Evolutionary conservation across 2,113 vertebrate genomes (phyloP), one percentile per base, ranked within the genome.

Genomic region (Rutilus rutilus): DNA sequence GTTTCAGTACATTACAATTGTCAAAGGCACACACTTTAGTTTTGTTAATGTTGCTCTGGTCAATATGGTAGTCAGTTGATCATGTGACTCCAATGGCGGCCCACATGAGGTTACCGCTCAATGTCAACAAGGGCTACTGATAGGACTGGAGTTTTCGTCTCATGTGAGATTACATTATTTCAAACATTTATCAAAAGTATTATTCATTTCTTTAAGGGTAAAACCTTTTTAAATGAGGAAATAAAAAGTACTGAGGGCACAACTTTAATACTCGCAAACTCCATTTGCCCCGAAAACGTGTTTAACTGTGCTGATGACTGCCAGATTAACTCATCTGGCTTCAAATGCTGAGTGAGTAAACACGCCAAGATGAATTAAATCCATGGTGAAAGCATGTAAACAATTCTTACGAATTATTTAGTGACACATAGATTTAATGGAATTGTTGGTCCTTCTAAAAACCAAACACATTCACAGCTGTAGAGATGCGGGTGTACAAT

Each of bases 231-330:
- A 19, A 67, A 36, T 9, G 17, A 36, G 30, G 33, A 21, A 8
- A 65, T 21, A 57, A 21, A 54, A 57, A 21, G 6, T 6, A 19
- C 6, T 54, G 52, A 19, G 6, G 19, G 52, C 17, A 54, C 52
- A 54, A 19, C 52, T 54, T 57, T 21, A 30, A 33, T 27, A 65
- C 27, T 65, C 0, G 15, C 75, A 33, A 57, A 77, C 52, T 78
- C 21, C 21, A 39, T 33, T 33, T 59, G 21, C n/a, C 30, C 17
- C 3, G 5, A n/a, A 39, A 78, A 23, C 9, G 60, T 19, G 17
- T 78, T 57, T 77, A 30, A 83, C 6, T 59, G 59, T 42, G 47
- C 42, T 67, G 57, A 76, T 69, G 62, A 54, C 30, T 71, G 42
- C 19, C 60, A 69, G 62, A 78, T 39, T 19, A 57, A 69, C 7